Conservation (phyloP, 2,888 invertebrate genomes). For the Steinernema hermaphroditum region DNA sequence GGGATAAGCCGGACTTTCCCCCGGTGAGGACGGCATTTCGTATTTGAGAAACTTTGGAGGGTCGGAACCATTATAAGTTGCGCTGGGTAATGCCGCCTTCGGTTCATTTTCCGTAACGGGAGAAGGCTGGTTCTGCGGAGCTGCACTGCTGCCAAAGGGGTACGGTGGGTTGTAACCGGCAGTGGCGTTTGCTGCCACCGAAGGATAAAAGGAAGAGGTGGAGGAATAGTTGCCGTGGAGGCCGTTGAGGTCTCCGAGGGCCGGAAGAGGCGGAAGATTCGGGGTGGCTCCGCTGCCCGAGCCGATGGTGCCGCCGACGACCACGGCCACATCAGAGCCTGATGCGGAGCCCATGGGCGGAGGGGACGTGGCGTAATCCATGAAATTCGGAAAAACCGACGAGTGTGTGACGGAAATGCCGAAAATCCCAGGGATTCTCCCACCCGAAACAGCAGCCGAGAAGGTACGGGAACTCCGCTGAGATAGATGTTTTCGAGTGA, state of each 20-base stretch:
- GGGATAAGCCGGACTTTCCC: constrained; percentile 1
- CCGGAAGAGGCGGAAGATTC: neutral
- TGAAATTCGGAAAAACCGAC: constrained; percentile 30
- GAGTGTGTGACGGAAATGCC: constrained; percentile 25
- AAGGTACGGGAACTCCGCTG: constrained; percentile 22
- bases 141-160: constrained; percentile 1
- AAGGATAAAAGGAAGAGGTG: constrained; percentile 1
- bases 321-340: constrained; percentile 21
- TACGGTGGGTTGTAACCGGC: constrained; percentile 21
- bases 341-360: constrained; percentile 26
- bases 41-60: constrained; percentile 11
- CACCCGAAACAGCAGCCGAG: constrained; percentile 27
- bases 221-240: constrained; percentile 14
- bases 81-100: neutral
- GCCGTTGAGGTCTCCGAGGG: constrained; percentile 12
- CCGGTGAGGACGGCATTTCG: constrained; percentile 15
- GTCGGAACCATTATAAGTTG: neutral
- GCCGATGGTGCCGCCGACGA: neutral
- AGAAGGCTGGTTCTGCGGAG: neutral
- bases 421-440: constrained; percentile 31
- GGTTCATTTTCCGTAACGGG: constrained; percentile 16
- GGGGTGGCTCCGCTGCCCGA: neutral
- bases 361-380: constrained; percentile 30
- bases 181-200: neutral
- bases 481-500: constrained; percentile 14